Conservation (phyloP, 2,797 vertebrate species). For the Brotula barbata region DNA sequence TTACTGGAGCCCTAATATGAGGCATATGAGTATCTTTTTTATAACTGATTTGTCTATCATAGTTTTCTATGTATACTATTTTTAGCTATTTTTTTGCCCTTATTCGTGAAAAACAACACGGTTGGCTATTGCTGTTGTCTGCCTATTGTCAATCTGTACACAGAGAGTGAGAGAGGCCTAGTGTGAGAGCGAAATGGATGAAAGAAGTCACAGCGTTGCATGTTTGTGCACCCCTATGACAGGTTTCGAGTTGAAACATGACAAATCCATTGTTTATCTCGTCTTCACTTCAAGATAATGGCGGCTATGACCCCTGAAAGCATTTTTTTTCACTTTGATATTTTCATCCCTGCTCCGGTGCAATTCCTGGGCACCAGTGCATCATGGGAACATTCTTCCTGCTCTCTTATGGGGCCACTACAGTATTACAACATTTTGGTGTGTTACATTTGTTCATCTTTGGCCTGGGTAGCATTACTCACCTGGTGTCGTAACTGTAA, state of each 20-base stretch:
- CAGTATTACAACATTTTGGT: neutral
- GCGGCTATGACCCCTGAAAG: conserved; percentile 43
- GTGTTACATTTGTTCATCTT: no score
- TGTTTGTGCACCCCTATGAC: conserved; percentile 46
- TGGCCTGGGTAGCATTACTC: conserved; percentile 1
- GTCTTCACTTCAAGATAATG: conserved; percentile 24
- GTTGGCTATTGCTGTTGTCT: conserved; percentile 13
- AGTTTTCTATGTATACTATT: conserved; percentile 17
- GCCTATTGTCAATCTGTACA: conserved; percentile 19
- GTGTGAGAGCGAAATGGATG: conserved; percentile 25
- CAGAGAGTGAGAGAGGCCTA: neutral
- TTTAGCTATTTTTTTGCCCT: no score
- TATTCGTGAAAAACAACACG: conserved; percentile 20
- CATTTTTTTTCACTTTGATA: conserved; percentile 21
- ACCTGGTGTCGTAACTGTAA: neutral
- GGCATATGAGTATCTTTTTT: conserved; percentile 23
- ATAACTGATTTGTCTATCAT: conserved; percentile 2
- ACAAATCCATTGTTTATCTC: conserved; percentile 39
- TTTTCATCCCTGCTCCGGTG: conserved; percentile 19
- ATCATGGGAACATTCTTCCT: neutral
- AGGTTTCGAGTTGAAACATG: conserved; percentile 46
- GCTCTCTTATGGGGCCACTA: neutral
- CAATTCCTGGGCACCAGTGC: conserved; percentile 1
- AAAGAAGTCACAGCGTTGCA: conserved; percentile 32
- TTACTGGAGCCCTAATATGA: neutral